Conservation (phyloP, 2,113 vertebrate genomes). For the Pelecanus crispus region DNA sequence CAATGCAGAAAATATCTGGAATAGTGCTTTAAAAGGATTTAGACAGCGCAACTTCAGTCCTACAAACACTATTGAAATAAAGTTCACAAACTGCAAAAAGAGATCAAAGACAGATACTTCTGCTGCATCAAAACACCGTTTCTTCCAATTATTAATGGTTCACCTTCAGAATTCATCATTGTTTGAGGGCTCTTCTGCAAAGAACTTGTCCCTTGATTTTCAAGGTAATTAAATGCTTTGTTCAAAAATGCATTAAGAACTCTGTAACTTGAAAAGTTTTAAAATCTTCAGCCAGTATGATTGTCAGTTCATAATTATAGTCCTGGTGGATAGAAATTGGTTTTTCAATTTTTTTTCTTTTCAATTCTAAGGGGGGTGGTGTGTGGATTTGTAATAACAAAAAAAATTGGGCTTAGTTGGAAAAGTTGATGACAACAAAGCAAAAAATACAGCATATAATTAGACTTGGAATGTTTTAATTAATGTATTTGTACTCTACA, state of each 20-base stretch:
- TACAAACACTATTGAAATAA: conserved; percentile 74
- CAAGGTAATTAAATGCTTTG: conserved; percentile 70
- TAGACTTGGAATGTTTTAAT: neutral
- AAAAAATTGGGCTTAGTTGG: neutral
- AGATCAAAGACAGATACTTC: neutral
- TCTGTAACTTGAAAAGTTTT: neutral
- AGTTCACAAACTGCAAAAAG: conserved; percentile 65
- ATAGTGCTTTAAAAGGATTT: conserved; percentile 79
- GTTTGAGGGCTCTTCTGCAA: conserved; percentile 76
- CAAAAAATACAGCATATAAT: neutral
- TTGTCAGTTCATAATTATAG: neutral
- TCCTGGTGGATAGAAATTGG: neutral
- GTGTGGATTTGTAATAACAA: neutral
- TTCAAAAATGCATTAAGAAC: neutral
- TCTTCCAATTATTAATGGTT: conserved; percentile 72
- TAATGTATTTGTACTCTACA: neutral
- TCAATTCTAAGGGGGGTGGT: neutral
- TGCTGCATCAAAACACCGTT: conserved; percentile 66
- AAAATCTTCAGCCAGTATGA: neutral
- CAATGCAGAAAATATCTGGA: conserved; percentile 71
- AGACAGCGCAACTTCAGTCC: conserved; percentile 80
- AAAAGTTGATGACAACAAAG: neutral
- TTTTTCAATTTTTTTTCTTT: neutral
- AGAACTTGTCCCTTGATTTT: conserved; percentile 77
- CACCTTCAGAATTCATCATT: conserved; percentile 74